phyloP scores from a whole-genome alignment of 2,888 invertebrate species.

The Xestia rhomboidea region DNA sequence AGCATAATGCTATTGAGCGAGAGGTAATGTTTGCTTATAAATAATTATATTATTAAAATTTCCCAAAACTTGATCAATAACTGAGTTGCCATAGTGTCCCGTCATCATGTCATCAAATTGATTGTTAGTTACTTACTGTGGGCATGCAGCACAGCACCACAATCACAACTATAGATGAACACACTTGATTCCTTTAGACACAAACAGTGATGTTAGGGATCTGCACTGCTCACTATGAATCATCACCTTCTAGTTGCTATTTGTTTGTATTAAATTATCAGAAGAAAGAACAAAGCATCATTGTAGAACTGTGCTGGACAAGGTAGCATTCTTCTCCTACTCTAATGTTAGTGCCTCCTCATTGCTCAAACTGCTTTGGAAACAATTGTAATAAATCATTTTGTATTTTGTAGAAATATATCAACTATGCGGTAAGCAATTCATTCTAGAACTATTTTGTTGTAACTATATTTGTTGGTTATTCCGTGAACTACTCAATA shows the following conservation, averaged over 20 bases:
- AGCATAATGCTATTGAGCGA: slow-evolving; percentile 76
- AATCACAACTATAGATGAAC: neutral
- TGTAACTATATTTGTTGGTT: no score
- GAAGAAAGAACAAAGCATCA: neutral
- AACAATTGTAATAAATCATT: slow-evolving; percentile 22
- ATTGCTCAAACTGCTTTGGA: neutral
- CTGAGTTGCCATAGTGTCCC: neutral
- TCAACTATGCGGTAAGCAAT: slow-evolving; percentile 75
- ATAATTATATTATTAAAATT: neutral
- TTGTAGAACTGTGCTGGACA: no score
- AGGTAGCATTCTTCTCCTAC: neutral
- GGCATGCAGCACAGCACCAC: neutral
- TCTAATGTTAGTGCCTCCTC: neutral
- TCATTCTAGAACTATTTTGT: slow-evolving; percentile 10
- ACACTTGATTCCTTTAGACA: neutral
- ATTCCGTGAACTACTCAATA: no score
- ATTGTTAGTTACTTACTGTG: neutral
- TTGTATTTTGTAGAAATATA: slow-evolving; percentile 74
- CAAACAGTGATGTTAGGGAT: neutral
- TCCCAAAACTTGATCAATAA: neutral
- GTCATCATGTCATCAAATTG: neutral
- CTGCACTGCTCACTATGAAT: neutral
- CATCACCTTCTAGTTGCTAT: neutral
- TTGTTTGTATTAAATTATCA: neutral
- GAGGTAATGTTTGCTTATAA: slow-evolving; percentile 70